Percentiles rank a stretch among this genome's conserved stretches.
phyloP scores from a whole-genome alignment of 2,888 invertebrate genomes.

The Macaria notata region DNA sequence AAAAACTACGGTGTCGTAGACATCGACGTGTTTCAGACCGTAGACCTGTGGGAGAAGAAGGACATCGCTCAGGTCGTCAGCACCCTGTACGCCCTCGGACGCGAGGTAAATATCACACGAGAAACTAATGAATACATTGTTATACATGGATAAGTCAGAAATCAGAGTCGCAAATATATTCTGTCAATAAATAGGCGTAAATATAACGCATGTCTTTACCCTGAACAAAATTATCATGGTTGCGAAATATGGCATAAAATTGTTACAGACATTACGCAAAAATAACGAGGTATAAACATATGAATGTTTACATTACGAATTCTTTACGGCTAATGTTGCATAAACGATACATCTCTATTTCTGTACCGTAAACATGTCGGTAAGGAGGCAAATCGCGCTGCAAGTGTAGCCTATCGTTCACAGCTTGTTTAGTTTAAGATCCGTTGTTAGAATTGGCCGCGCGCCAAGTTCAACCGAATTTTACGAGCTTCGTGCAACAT shows the following conservation, averaged over 20 bases:
- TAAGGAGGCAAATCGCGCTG: conserved; percentile 42
- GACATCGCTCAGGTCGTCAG: conserved; percentile 93
- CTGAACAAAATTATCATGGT: background rate
- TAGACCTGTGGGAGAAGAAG: conserved; percentile 97
- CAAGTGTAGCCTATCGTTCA: conserved; percentile 54
- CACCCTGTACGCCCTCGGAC: conserved; percentile 92
- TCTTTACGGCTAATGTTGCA: conserved; percentile 12
- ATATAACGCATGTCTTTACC: background rate
- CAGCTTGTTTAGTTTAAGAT: conserved; percentile 62
- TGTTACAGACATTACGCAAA: conserved; percentile 9
- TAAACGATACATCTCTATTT: conserved; percentile 29
- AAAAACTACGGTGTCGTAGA: conserved; percentile 94
- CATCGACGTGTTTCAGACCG: conserved; percentile 97
- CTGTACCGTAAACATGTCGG: conserved; percentile 29
- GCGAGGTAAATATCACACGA: conserved; percentile 82
- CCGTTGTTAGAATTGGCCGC: conserved; percentile 62
- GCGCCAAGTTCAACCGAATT: conserved; percentile 67
- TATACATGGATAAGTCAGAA: too few species aligned
- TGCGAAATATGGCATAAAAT: conserved; percentile 7
- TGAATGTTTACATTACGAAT: conserved; percentile 9
- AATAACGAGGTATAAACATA: conserved; percentile 6
- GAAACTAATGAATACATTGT: too few species aligned
- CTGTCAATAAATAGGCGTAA: background rate
- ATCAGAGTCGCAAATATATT: too few species aligned
- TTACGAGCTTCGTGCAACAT: conserved; percentile 73